phyloP scores from a whole-genome alignment of 2,888 invertebrate species.

The Ormyrus pomaceus region DNA sequence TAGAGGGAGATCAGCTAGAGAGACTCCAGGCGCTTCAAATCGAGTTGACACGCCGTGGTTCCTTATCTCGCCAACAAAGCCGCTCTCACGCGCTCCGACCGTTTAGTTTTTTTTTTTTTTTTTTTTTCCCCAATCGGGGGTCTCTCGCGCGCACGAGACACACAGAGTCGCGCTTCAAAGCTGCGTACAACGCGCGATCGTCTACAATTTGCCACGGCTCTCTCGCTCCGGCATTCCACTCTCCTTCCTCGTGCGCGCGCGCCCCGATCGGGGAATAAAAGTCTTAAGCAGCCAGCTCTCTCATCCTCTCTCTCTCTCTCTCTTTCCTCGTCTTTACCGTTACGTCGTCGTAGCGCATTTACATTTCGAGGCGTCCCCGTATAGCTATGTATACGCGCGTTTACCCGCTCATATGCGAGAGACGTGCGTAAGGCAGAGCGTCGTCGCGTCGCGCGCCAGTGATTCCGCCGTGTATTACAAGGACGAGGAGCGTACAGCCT shows the following conservation, averaged over 20 bases:
- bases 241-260: conserved; percentile 13
- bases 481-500: background rate
- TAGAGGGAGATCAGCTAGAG: background rate
- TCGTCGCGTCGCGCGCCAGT: background rate
- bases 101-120: background rate
- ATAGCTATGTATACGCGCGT: background rate
- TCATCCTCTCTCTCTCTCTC: background rate
- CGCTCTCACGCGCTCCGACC: background rate
- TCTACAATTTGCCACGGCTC: conserved; percentile 5
- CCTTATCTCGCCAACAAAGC: background rate
- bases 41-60: background rate
- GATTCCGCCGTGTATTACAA: background rate
- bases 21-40: conserved; percentile 7
- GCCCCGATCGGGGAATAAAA: conserved; percentile 15
- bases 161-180: background rate
- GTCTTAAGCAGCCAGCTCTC: conserved; percentile 12
- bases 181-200: background rate
- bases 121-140: conserved; percentile 11
- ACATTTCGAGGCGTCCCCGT: conserved; percentile 10
- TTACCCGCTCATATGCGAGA: background rate
- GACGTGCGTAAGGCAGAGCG: too few relatives aligned
- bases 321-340: conserved; percentile 40
- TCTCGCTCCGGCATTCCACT: conserved; percentile 8
- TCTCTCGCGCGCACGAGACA: background rate
- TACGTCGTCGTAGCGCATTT: conserved; percentile 20